Evolutionary conservation across 2,113 vertebrate species (phyloP), one percentile per base, ranked within the genome.

Genomic region (Eleginops maclovinus): DNA sequence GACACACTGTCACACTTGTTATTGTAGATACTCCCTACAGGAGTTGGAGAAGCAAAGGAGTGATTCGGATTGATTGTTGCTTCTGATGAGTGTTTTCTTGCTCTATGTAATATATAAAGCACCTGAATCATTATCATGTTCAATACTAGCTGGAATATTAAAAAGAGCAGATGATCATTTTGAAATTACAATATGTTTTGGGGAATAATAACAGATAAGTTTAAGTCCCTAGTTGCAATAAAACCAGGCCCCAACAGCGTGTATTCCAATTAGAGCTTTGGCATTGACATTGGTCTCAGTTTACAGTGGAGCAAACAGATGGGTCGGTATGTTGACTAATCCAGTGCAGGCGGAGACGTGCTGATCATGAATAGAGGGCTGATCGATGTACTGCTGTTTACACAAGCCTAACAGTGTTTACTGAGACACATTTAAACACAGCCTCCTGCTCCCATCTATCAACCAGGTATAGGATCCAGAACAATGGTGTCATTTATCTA

Each of bases 391-490:
- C 72, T 68, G 74, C 78, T 93, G 93, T 94, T 94, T 90, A 86
- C 90, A 90, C 75, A 81, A 75, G 87, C 88, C 94, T 92, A 92
- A 92, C 73, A 74, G 62, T 94, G 93, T 95, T 95, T 94, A 86
- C 93, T 59, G 83, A 90, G 90, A 92, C 89, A 90, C 85, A 87
- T 91, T 91, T 91, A 89, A 92, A 92, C 88, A 76, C 70, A 78
- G 75, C 75, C 61, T 72, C 63, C 77, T 75, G 79, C 74, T 84
- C 81, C 63, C 77, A 83, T 79, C 75, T 46, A 82, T 85, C 85
- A 78, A 56, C 61, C 54, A 28, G 16, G 61, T 81, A 43, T 3
- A 67, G 28, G 60, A 62, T n/a, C 47, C 5, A 47, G 66, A 40
- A 54, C 11, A 14, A 49, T 17, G 58, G 24, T 65, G 56, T 88